Conservation (phyloP, 1,140 invertebrate genomes). For the Drosophila sproati region DNA sequence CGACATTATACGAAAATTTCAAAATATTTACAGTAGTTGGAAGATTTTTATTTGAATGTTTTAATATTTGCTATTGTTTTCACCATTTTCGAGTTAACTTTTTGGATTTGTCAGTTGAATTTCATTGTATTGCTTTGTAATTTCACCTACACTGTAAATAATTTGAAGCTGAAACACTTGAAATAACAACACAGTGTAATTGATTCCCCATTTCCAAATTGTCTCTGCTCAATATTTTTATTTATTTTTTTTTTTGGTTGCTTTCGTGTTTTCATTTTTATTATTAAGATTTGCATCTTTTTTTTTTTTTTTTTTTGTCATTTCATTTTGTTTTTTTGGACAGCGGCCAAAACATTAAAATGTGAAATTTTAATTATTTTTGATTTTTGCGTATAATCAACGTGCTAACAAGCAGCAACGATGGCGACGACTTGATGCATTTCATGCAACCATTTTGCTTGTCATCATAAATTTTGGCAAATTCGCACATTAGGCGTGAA, state of each 20-base stretch:
- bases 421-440: conserved; percentile 65
- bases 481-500: conserved; percentile 77
- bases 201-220: neutral
- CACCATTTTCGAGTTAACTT: no score
- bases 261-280: conserved; percentile 1
- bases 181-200: conserved; percentile 7
- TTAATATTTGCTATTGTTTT: no score
- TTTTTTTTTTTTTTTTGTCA: neutral
- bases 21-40: no score
- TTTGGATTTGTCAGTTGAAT: no score
- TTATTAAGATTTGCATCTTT: neutral
- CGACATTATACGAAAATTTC: no score
- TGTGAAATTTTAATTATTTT: conserved; percentile 84
- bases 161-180: conserved; percentile 5
- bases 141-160: neutral
- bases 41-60: no score
- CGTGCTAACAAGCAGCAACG: conserved; percentile 67
- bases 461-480: conserved; percentile 76
- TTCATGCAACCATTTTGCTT: conserved; percentile 63
- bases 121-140: no score
- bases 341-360: conserved; percentile 75
- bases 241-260: neutral
- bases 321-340: conserved; percentile 46
- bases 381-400: conserved; percentile 84
- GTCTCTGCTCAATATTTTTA: neutral